Base-by-base conservation (phyloP, 2,888 invertebrate genomes). In the Drosophila fungiperda region DNA sequence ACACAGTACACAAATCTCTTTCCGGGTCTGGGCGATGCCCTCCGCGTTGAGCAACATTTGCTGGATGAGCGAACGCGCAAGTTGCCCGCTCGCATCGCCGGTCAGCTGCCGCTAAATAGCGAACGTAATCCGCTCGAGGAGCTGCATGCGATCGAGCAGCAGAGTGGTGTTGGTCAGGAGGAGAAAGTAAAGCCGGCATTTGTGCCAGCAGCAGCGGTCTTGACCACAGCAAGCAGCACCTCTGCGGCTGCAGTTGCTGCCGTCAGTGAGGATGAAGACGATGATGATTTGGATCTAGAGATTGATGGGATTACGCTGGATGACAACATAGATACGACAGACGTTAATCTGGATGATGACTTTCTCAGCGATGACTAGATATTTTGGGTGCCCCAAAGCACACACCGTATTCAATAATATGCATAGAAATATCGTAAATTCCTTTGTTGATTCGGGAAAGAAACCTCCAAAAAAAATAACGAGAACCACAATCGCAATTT, bases 1-100 rank as follows among this genome's bases (percentile, higher is more conserved):
- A 95, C 95, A 52, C 96, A 98, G 85, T 99, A 99, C 92, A 98
- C 98, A 92, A 99, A 99, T 94, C 94, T 99, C 68, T 99, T 99
- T 93, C 98, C 99, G 0, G 98, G 96, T 1, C 94, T 96, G 76
- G 94, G 94, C 73, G 96, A 97, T 81, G 94, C 96, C 0, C 92
- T 97, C 38, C 95, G 95, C 83, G 95, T 96, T 0, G 97, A 97
- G 90, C 95, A 96, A 85, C 96, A 94, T 89, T 92, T 96, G 60
- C 84, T 87, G 35, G 88, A 88, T 36, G 90, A 92, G 57, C 84
- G 90, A 1, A 66, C 80, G 5, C 82, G 92, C 42, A 82, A 81
- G 48, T 69, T 91, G n/a, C 93, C 96, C 2, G 97, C 97, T 0
- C 92, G 93, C 9, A 92, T 93, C 12, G 96, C 95, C 68, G 92